Evolutionary conservation across 1,140 invertebrate species (phyloP).

Genomic region (Drosophila subpulchrella): DNA sequence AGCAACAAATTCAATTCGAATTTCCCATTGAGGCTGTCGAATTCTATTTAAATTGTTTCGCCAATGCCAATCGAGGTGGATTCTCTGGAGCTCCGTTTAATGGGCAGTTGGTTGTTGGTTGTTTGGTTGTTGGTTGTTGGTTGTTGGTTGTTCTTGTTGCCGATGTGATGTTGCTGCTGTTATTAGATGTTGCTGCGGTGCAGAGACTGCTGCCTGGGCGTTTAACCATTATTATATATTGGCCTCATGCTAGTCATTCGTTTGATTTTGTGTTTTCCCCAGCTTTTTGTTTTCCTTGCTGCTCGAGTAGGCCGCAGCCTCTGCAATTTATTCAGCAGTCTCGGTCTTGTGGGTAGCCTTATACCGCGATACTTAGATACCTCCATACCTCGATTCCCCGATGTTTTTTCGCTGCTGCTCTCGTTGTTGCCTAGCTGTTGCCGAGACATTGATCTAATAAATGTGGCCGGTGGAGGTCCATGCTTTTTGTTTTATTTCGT

Average conservation of each 20-base stretch:
- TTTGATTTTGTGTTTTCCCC: constrained; percentile 52
- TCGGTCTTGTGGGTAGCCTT: constrained; percentile 36
- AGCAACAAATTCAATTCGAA: constrained; percentile 62
- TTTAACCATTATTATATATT: constrained; percentile 75
- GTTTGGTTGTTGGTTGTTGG: constrained; percentile 2
- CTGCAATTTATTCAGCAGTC: constrained; percentile 61
- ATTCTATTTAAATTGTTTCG: constrained; percentile 65
- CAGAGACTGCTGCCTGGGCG: constrained; percentile 47
- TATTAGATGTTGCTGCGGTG: constrained; percentile 41
- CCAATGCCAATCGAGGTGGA: constrained; percentile 37
- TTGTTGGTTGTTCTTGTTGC: constrained; percentile 10
- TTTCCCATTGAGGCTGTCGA: constrained; percentile 53
- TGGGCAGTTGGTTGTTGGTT: constrained; percentile 50
- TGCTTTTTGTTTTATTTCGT: constrained; percentile 40
- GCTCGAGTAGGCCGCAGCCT: constrained; percentile 54
- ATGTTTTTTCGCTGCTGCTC: background rate
- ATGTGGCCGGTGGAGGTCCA: constrained; percentile 39
- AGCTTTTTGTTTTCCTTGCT: constrained; percentile 5
- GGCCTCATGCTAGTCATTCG: constrained; percentile 67
- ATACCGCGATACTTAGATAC: background rate
- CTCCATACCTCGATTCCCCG: background rate
- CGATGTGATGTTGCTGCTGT: constrained; percentile 25
- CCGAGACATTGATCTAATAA: constrained; percentile 71
- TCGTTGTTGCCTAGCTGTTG: constrained; percentile 40
- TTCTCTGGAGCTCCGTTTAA: constrained; percentile 46